Percentiles rank a stretch among this genome's conserved stretches.
Conservation (phyloP, 2,888 invertebrate genomes). For the Noctuana brunneofusca region DNA sequence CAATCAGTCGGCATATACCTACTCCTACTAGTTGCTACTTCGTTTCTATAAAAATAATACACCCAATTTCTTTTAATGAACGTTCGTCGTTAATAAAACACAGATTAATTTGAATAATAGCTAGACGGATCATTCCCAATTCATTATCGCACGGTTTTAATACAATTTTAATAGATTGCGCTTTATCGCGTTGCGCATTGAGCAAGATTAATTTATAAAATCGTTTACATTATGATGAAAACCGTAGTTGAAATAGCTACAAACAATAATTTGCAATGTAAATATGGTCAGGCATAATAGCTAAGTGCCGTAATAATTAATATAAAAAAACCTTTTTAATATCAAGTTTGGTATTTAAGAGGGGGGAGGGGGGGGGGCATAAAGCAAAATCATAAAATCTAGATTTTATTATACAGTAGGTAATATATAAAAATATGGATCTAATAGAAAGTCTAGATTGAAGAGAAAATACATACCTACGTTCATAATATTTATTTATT, state of each 20-base stretch:
- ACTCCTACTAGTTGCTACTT: too few species aligned
- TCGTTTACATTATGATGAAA: neutral
- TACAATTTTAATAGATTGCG: conserved; percentile 12
- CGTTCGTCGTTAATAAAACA: neutral
- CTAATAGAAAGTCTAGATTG: too few species aligned
- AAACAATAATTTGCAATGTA: neutral
- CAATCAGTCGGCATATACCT: too few species aligned
- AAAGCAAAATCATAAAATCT: too few species aligned
- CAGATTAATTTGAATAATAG: conserved; percentile 10
- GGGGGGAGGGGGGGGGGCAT: too few species aligned
- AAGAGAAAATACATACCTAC: too few species aligned
- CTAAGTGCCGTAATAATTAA: too few species aligned
- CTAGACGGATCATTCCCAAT: conserved; percentile 4
- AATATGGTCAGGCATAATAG: neutral
- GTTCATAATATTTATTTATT: too few species aligned
- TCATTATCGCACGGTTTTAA: conserved; percentile 7
- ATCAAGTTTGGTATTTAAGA: too few species aligned
- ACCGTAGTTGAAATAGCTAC: neutral
- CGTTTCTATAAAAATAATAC: neutral
- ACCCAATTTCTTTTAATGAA: neutral
- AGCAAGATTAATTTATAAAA: conserved; percentile 11
- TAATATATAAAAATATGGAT: too few species aligned
- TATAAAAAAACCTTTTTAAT: too few species aligned
- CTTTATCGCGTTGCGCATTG: conserved; percentile 1
- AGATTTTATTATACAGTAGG: too few species aligned